phyloP scores from a whole-genome alignment of 2,113 vertebrate genomes.

The Solea solea region DNA sequence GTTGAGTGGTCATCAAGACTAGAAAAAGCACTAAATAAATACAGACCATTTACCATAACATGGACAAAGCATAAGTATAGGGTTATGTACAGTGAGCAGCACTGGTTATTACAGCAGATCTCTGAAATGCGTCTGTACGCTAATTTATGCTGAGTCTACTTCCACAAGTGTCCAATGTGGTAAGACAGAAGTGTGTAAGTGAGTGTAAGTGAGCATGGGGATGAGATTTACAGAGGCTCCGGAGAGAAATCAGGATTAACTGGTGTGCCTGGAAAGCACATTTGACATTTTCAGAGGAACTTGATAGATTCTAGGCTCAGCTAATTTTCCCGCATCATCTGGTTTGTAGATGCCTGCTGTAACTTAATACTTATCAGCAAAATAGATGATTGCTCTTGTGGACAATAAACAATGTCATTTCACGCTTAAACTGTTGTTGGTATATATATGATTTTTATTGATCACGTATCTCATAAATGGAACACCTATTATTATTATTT shows the following conservation, averaged over 20 bases:
- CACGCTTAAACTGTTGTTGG: too few species aligned
- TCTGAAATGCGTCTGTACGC: constrained; percentile 65
- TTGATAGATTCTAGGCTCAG: constrained; percentile 31
- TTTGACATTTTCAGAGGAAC: constrained; percentile 50
- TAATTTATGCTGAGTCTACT: constrained; percentile 67
- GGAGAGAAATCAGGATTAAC: constrained; percentile 62
- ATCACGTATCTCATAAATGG: too few species aligned
- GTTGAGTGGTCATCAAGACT: too few species aligned
- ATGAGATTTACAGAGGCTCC: constrained; percentile 64
- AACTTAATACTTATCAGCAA: constrained; percentile 13
- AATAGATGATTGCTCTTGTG: too few species aligned
- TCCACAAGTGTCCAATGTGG: constrained; percentile 71
- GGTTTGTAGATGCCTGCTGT: constrained; percentile 23
- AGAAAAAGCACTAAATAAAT: too few species aligned
- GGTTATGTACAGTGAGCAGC: constrained; percentile 34
- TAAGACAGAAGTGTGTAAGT: constrained; percentile 58
- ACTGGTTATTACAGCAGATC: constrained; percentile 70
- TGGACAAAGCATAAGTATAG: constrained; percentile 32
- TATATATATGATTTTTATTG: too few species aligned
- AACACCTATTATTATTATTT: too few species aligned
- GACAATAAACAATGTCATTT: too few species aligned
- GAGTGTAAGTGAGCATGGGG: constrained; percentile 42
- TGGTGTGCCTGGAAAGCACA: constrained; percentile 52
- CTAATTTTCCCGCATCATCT: constrained; percentile 33
- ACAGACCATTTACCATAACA: constrained; percentile 14